Percentiles rank a stretch among this genome's conserved stretches.
These are phyloP conservation scores for Paratilapia polleni DNA, from an alignment of 2,113 vertebrate genomes.

Conservation along the genomic window DNA sequence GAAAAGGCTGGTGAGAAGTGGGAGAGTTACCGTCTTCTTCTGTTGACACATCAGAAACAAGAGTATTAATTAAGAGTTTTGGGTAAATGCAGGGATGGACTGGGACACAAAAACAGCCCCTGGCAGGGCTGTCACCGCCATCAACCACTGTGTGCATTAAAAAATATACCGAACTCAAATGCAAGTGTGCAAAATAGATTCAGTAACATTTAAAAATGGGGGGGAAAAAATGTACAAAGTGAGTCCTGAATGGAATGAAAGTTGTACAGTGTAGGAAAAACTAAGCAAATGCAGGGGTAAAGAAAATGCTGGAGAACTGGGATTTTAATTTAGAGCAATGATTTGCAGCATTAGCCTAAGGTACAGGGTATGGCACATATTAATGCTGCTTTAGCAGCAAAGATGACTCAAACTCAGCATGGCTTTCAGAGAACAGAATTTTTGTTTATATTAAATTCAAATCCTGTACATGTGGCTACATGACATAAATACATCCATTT, in stretches of 20 bases:
- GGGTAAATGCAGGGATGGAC: conserved; percentile 34
- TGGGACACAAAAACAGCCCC: conserved; percentile 11
- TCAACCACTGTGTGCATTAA: not conserved
- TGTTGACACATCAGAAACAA: conserved; percentile 38
- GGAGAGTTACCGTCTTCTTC: conserved; percentile 12
- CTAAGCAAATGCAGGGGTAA: not conserved
- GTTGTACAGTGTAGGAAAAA: not conserved
- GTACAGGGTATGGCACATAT: not conserved
- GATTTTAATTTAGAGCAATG: not conserved
- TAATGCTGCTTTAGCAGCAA: not conserved
- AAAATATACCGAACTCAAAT: conserved; percentile 3
- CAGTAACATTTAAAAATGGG: not conserved
- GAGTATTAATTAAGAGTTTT: conserved; percentile 67
- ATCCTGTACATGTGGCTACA: too few species aligned
- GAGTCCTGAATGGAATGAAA: not conserved
- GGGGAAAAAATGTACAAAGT: not conserved
- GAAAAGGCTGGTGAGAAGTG: conserved; percentile 19
- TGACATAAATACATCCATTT: too few species aligned
- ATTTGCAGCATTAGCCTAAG: not conserved
- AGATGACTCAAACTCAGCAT: too few species aligned
- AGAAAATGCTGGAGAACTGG: not conserved
- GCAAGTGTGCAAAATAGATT: conserved; percentile 6
- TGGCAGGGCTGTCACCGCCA: conserved; percentile 25
- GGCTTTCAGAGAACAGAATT: not conserved
- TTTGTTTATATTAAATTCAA: too few species aligned